These are phyloP conservation scores for Zosterops pallidus DNA, from an alignment of 2,113 vertebrate genomes.

Conservation along the genomic window DNA sequence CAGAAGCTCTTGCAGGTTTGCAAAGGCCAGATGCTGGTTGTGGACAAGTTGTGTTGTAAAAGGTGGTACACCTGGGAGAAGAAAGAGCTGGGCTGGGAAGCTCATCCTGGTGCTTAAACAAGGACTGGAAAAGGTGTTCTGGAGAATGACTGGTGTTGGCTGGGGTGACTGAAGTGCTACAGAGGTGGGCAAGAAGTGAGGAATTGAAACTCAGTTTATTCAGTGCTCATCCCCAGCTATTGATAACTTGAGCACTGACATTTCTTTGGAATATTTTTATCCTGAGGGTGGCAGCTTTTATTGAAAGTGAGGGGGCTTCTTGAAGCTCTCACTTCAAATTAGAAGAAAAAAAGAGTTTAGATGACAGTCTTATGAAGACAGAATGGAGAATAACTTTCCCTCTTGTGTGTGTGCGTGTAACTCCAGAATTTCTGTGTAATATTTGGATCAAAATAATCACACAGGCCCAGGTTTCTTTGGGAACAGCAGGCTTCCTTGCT, in stretches of 20 bases:
- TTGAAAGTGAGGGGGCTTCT: slow-evolving; percentile 65
- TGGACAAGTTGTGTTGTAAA: neutral
- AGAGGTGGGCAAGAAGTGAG: slow-evolving; percentile 27
- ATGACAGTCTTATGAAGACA: neutral
- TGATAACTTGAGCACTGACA: slow-evolving; percentile 58
- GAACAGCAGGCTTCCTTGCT: neutral
- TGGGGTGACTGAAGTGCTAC: neutral
- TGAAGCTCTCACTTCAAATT: slow-evolving; percentile 51
- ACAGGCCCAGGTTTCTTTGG: neutral
- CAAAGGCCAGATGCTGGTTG: neutral
- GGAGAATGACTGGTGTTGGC: neutral
- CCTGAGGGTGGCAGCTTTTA: slow-evolving; percentile 67
- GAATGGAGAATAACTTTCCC: slow-evolving; percentile 46
- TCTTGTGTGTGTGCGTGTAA: neutral
- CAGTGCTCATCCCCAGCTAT: slow-evolving; percentile 43
- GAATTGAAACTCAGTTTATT: neutral
- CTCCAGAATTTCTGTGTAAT: slow-evolving; percentile 2
- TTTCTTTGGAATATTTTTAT: slow-evolving; percentile 68
- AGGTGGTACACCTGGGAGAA: neutral
- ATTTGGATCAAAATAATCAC: neutral
- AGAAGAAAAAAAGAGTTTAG: neutral
- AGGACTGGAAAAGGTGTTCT: neutral
- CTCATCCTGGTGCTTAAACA: neutral
- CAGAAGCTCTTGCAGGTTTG: neutral
- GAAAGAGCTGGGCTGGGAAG: neutral